These are phyloP conservation scores for Cepaea nemoralis DNA, from an alignment of 1,140 invertebrate species.

Conservation along the genomic window DNA sequence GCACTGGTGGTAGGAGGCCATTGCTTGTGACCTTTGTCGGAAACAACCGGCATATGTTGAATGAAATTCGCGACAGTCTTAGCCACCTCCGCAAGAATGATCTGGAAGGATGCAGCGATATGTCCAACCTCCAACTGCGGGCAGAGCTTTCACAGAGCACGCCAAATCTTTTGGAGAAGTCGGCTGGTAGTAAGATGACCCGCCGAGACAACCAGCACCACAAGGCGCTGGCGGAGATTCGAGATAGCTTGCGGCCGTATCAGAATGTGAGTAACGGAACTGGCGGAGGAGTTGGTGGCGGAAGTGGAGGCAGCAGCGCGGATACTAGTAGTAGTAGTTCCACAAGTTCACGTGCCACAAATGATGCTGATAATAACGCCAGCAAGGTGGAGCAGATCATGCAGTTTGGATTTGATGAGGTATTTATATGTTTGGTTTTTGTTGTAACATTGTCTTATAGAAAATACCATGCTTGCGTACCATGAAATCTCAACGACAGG, in stretches of 20 bases:
- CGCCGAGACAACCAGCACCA: conserved; percentile 78
- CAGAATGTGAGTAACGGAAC: conserved; percentile 77
- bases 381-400: conserved; percentile 57
- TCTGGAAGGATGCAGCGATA: conserved; percentile 44
- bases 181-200: conserved; percentile 43
- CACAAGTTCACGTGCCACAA: conserved; percentile 49
- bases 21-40: conserved; percentile 59
- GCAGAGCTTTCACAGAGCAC: conserved; percentile 57
- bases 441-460: too few relatives aligned
- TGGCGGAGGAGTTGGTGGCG: conserved; percentile 79
- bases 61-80: conserved; percentile 66
- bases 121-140: conserved; percentile 45
- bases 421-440: conserved; percentile 44
- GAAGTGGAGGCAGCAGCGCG: conserved; percentile 72
- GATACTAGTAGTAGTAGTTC: conserved; percentile 43
- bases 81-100: conserved; percentile 62
- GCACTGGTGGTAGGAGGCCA: conserved; percentile 56
- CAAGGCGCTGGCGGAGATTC: conserved; percentile 88
- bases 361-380: conserved; percentile 49
- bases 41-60: conserved; percentile 67
- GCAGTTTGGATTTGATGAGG: conserved; percentile 65
- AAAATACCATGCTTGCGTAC: too few relatives aligned
- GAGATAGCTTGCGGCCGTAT: conserved; percentile 86
- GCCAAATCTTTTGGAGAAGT: conserved; percentile 56
- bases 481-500: too few relatives aligned